phyloP scores from a whole-genome alignment of 1,140 invertebrate species.

The Drosophila insularis region DNA sequence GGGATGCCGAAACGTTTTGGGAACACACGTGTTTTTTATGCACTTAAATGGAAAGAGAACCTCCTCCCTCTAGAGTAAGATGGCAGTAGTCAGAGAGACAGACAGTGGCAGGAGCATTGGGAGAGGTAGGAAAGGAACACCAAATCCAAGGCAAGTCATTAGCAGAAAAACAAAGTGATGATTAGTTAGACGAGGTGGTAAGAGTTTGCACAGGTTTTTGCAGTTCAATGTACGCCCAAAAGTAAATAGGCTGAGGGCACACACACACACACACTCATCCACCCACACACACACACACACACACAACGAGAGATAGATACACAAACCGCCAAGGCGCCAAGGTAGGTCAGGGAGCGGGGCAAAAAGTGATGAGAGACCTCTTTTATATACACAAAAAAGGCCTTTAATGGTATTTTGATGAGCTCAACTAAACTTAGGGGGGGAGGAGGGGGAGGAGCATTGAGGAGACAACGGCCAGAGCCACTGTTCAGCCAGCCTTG shows the following conservation, averaged over 20 bases:
- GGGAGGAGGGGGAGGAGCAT: neutral
- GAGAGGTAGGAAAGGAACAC: constrained; percentile 6
- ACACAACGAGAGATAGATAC: neutral
- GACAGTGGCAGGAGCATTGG: neutral
- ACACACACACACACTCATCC: constrained; percentile 32
- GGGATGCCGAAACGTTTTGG: constrained; percentile 78
- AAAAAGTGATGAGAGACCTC: constrained; percentile 48
- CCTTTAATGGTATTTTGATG: constrained; percentile 24
- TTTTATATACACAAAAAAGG: constrained; percentile 35
- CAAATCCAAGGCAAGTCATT: constrained; percentile 63
- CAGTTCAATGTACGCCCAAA: constrained; percentile 75
- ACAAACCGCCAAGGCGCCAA: constrained; percentile 43
- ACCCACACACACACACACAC: neutral
- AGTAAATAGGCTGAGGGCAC: constrained; percentile 58
- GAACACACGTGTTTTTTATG: constrained; percentile 59
- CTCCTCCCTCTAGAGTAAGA: constrained; percentile 13
- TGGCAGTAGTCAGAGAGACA: neutral
- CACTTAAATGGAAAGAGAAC: constrained; percentile 48
- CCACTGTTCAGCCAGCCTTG: constrained; percentile 57
- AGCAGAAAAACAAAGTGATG: constrained; percentile 73
- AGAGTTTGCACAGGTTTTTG: constrained; percentile 20
- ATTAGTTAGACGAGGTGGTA: constrained; percentile 50
- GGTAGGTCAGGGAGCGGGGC: constrained; percentile 49
- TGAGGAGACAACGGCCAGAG: constrained; percentile 24
- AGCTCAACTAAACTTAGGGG: too few species aligned